Evolutionary conservation across 2,797 vertebrate genomes (phyloP), one percentile per base, ranked within the genome.

Genomic region (Corythornis leucogaster): DNA sequence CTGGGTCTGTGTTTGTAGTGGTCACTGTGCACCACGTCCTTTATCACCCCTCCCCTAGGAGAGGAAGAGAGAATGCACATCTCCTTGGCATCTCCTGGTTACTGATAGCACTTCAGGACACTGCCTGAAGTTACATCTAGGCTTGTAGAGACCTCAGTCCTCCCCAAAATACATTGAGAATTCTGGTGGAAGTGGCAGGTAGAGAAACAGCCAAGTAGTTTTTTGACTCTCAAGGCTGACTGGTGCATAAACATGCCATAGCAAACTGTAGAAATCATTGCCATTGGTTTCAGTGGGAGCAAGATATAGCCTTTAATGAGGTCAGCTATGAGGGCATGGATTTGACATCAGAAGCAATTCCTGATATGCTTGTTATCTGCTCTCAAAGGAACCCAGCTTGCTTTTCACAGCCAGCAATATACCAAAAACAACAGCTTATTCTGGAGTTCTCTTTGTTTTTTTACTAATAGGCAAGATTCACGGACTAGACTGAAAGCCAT

Each of bases 331-430:
- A 85, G 79, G 75, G 76, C 71, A 38, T 51, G 71, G 58, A 53
- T 68, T 55, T 94, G 85, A 85, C 68, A 82, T 74, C 83, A 90
- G 90, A 89, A 91, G 85, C 68, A 59, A 45, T 58, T 87, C 64
- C 80, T 93, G 91, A 83, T 31, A 24, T 85, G 81, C 78, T 95
- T 54, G 18, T 96, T 91, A 77, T 92, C 78, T 78, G 17, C 30
- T 80, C 68, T 82, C 26, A 0, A 61, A 92, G 81, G 71, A 93
- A 43, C 71, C 90, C 19, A 20, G 28, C 71, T 90, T 64, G 54
- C 78, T 91, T 82, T 94, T 94, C 86, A 78, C 86, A 92, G 84
- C 78, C 3, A 0, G 86, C 63, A 85, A 35, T 28, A 48, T 48
- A 59, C 61, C 68, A 80, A 85, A 85, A 62, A 75, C 80, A 92